Base-by-base conservation (phyloP, 2,113 vertebrate genomes). In the Cathartes aura region DNA sequence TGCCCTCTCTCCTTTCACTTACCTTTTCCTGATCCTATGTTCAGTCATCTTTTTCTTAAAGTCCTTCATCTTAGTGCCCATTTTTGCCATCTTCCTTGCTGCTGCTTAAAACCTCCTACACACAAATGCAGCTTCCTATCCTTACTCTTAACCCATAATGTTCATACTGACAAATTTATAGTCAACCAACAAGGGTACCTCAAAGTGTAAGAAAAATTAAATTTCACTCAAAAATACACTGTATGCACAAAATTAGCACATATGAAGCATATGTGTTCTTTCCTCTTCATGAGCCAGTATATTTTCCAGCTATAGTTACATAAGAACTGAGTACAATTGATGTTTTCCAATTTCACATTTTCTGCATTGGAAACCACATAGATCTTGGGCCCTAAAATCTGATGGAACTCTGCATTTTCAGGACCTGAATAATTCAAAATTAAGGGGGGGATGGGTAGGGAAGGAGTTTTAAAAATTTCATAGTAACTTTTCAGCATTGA, bases 311-410 rank as follows among this genome's bases (percentile, higher is more conserved):
- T 60, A 53, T 21, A 8, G 36, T 68, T 78, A 70, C 32, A 32
- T 0, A 73, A n/a, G 32, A 89, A 89, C 24, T 2, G 4, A 60
- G 24, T 23, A 63, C 6, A 75, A 20, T 0, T 52, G 47, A 84
- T 4, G 15, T 43, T 88, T 68, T 52, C 23, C 19, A 47, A 38
- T 48, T 71, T 52, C 53, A 48, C 12, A 30, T 11, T 56, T 75
- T 64, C 47, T 56, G 36, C 23, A n/a, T 7, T 42, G 56, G 45
- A 81, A 95, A 66, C 12, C 43, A 75, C 16, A 24, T 5, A 70
- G 58, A 70, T n/a, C 45, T 76, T 55, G 7, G 14, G 32, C n/a
- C 56, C 23, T 59, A 16, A 90, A 82, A 90, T 63, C 3, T 59
- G 40, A 56, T 5, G 3, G 15, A 83, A 92, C 70, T 12, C 6